Conservation (phyloP, 2,113 vertebrate genomes). For the Pavo muticus region DNA sequence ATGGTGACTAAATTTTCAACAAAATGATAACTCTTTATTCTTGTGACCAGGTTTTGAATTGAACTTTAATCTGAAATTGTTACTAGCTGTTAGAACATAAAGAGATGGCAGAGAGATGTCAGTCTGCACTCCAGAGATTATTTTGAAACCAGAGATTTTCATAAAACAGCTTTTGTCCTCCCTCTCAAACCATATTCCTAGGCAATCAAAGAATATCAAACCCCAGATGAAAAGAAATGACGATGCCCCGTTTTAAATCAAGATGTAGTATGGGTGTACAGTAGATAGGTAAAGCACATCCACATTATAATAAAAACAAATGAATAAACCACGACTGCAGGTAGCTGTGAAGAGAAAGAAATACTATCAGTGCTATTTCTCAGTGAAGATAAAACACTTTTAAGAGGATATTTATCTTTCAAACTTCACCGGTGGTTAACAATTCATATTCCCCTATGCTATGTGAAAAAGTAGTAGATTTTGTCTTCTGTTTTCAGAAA, state of each 20-base stretch:
- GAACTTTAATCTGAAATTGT: constrained; percentile 61
- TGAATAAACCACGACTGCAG: background rate
- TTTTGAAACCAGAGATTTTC: background rate
- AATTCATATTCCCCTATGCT: background rate
- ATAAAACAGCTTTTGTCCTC: background rate
- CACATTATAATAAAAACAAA: background rate
- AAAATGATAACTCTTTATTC: constrained; percentile 26
- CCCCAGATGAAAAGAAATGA: background rate
- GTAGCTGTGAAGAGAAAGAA: background rate
- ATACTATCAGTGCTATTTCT: background rate
- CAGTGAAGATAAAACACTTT: background rate
- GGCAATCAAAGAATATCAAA: background rate
- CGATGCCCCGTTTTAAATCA: background rate
- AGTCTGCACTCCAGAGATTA: background rate
- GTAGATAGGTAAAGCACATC: background rate
- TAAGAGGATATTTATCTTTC: background rate
- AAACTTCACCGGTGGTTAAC: background rate
- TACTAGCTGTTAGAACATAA: constrained; percentile 39
- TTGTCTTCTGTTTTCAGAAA: background rate
- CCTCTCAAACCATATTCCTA: background rate
- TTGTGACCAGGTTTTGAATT: constrained; percentile 33
- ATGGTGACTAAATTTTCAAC: background rate
- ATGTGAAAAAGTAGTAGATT: background rate
- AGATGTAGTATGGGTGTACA: background rate
- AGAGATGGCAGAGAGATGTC: constrained; percentile 38